These are phyloP conservation scores for Ranitomeya imitator DNA, from an alignment of 2,113 vertebrate species.

Conservation along the genomic window DNA sequence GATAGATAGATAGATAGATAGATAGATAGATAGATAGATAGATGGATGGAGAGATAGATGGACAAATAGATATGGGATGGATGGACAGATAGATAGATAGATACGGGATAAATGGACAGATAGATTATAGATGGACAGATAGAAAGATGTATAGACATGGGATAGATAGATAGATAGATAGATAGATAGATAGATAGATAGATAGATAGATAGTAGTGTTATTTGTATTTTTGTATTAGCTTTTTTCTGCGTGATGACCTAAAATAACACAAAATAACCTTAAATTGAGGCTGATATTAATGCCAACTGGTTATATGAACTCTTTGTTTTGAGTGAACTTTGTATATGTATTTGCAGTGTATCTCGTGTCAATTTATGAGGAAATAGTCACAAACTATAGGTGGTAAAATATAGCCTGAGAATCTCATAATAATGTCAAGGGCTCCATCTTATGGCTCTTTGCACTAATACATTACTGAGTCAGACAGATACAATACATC, in stretches of 20 bases:
- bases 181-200: too few relatives aligned
- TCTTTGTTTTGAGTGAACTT: background rate
- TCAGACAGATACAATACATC: constrained; percentile 20
- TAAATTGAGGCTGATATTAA: background rate
- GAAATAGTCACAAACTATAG: background rate
- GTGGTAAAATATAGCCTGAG: constrained; percentile 5
- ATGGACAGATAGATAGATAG: too few relatives aligned
- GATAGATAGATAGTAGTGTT: too few relatives aligned
- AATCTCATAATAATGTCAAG: constrained; percentile 52
- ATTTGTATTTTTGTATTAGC: too few relatives aligned
- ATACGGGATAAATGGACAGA: too few relatives aligned
- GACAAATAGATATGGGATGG: too few relatives aligned
- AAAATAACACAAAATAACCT: too few relatives aligned
- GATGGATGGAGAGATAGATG: background rate
- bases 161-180: background rate
- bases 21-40: too few relatives aligned
- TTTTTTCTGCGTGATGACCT: too few relatives aligned
- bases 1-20: too few relatives aligned
- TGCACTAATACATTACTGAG: constrained; percentile 39
- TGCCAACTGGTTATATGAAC: background rate
- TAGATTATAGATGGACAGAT: too few relatives aligned
- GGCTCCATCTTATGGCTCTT: constrained; percentile 58
- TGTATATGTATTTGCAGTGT: background rate
- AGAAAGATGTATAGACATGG: too few relatives aligned
- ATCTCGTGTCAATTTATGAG: background rate